phyloP scores from a whole-genome alignment of 1,140 invertebrate species.

The Bombus breviceps region DNA sequence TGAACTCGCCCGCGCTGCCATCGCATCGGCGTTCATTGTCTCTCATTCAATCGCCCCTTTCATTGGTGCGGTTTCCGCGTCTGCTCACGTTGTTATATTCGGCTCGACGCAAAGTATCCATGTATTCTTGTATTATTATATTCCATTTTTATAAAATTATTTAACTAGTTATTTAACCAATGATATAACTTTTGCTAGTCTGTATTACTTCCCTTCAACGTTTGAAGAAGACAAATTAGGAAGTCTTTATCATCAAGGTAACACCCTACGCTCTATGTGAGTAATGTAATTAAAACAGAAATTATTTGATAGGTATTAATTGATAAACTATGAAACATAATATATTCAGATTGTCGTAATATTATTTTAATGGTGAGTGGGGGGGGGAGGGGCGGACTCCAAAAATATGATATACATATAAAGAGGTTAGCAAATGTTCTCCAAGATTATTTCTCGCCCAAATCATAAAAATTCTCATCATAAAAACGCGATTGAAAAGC shows the following conservation, averaged over 20 bases:
- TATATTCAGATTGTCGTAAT: no score
- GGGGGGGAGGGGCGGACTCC: neutral
- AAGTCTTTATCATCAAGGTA: no score
- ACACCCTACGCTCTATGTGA: no score
- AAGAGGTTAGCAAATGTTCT: neutral
- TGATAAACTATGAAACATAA: no score
- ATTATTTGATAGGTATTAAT: no score
- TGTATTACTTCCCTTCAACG: no score
- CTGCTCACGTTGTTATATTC: constrained; percentile 1
- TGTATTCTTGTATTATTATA: neutral
- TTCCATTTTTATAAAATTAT: no score
- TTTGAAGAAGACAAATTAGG: no score
- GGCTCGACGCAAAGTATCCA: neutral
- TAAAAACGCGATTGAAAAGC: neutral
- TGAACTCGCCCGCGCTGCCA: constrained; percentile 43
- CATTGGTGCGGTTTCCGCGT: constrained; percentile 14
- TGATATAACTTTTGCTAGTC: no score
- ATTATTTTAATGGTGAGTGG: neutral
- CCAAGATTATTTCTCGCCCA: neutral
- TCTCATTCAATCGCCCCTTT: constrained; percentile 43
- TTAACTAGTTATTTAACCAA: no score
- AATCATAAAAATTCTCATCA: neutral
- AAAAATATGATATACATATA: neutral
- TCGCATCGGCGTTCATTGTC: constrained; percentile 47
- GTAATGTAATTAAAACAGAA: no score